Base-by-base conservation (phyloP, 2,113 vertebrate species). In the Bufo gargarizans region DNA sequence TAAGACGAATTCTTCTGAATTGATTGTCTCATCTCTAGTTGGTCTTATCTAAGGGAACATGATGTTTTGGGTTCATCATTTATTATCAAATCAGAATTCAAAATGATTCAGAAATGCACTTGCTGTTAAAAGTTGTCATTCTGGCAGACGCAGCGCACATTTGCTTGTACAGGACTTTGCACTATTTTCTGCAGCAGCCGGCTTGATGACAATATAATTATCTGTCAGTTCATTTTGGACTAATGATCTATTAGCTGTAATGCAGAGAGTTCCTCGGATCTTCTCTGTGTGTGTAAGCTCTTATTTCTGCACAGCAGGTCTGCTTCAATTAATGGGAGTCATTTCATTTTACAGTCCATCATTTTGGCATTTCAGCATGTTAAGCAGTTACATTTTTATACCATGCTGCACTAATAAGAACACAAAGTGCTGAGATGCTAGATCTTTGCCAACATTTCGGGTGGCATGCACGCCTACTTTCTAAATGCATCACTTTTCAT, bases 341-440 rank as follows among this genome's bases (percentile, higher is more conserved):
- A 88, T 82, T 88, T 74, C 7, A 86, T 88, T 82, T 88, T 88
- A 83, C 81, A 82, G 78, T 88, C 55, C 77, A 81, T 82, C 86
- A 88, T 91, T 91, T 91, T 67, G 82, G 89, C 90, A 89, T 93
- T 92, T 91, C 91, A 90, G 92, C 93, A 87, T 91, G 90, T 90
- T 82, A 87, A 92, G 90, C 89, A 89, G 58, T 71, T 20, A 69
- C 77, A 85, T 72, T 71, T 89, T 85, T 90, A 81, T 88, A 89
- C 90, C 82, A 89, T 86, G 90, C 89, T 91, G 87, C 89, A 88
- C 17, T 43, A 88, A 90, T 91, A 91, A 90, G 84, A 71, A 89
- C 91, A 91, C 6, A 71, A 19, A 90, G 90, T 93, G 92, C 94
- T 91, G 93, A 93, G 93, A 93, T 87, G 63, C 84, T 93, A 92